Base-by-base conservation (phyloP, 2,888 invertebrate genomes). In the Scaptomyza cyrtandrae region DNA sequence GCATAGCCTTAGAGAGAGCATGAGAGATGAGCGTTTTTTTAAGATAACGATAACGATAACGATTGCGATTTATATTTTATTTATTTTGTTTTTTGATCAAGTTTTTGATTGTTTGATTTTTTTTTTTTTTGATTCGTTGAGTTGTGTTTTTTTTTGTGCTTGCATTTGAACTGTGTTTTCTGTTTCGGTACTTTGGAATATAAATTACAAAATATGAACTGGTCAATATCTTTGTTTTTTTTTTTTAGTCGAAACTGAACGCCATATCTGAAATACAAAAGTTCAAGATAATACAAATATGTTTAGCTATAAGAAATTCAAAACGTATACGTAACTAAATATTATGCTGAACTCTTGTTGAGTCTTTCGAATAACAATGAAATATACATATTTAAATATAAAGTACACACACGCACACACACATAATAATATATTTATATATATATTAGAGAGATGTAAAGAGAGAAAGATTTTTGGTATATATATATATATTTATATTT, bases 211-310 rank as follows among this genome's bases (percentile, higher is more conserved):
- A 80, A 80, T 76, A 65, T 82, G 44, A 72, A 62, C 62, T 63
- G 68, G 53, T 69, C 63, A 56, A 52, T 74, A 39, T 65, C 46
- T 19, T 19, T 19, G 2, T 31, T 31, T 75, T 83, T 86, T 33
- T 33, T 19, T 50, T 35, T 50, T 91, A 91, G 90, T 91, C 92
- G 90, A 92, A 91, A 91, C 90, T 91, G 92, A 91, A 91, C 90
- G 90, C 92, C 91, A 91, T 90, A 90, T 91, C 92, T 91, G 91
- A 90, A 91, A 91, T 86, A 89, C 85, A 90, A 84, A 85, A 89
- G 83, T 85, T 83, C 75, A 66, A 78, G 79, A 87, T 82, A 80
- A 83, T 82, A 83, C 83, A 82, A 72, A 72, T 44, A 58, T 73
- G 41, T 48, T 55, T 50, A 52, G 27, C 27, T 58, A 67, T 66